A percentile compares a stretch with the other conserved stretches of the same genome.
Evolutionary conservation across 2,888 invertebrate genomes (phyloP).

Genomic region (Pherbina coryleti): DNA sequence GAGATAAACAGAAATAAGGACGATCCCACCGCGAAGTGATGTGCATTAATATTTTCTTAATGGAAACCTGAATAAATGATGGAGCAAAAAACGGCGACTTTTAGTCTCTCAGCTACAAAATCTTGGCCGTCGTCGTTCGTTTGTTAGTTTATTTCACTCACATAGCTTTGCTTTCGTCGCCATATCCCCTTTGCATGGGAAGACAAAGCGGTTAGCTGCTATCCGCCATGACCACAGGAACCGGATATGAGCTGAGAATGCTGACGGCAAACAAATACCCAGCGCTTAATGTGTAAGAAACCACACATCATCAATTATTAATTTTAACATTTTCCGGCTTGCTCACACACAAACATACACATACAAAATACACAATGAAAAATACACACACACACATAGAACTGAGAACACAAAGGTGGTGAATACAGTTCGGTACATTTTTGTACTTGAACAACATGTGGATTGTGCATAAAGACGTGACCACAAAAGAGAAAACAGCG

Average conservation of each 20-base stretch:
- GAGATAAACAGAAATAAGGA: background rate
- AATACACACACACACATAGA: no score
- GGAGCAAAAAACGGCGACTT: background rate
- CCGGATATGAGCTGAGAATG: background rate
- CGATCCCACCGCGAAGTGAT: background rate
- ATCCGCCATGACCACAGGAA: background rate
- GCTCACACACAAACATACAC: background rate
- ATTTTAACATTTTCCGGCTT: constrained; percentile 56
- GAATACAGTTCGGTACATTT: no score
- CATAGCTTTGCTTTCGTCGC: background rate
- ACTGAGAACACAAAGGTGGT: no score
- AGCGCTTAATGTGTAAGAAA: constrained; percentile 28
- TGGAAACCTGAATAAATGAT: constrained; percentile 12
- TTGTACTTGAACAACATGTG: no score
- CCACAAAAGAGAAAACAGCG: no score
- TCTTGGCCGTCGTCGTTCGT: background rate
- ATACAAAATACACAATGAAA: background rate
- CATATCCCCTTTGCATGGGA: background rate
- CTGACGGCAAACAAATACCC: background rate
- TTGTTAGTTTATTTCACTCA: background rate
- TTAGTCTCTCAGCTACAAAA: background rate
- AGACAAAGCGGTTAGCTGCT: background rate
- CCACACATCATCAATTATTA: constrained; percentile 57
- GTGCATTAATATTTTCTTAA: constrained; percentile 13
- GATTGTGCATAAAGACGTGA: no score